Percentiles rank a stretch among this genome's conserved stretches.
phyloP scores from a whole-genome alignment of 2,113 vertebrate genomes.

The Raja brachyura region DNA sequence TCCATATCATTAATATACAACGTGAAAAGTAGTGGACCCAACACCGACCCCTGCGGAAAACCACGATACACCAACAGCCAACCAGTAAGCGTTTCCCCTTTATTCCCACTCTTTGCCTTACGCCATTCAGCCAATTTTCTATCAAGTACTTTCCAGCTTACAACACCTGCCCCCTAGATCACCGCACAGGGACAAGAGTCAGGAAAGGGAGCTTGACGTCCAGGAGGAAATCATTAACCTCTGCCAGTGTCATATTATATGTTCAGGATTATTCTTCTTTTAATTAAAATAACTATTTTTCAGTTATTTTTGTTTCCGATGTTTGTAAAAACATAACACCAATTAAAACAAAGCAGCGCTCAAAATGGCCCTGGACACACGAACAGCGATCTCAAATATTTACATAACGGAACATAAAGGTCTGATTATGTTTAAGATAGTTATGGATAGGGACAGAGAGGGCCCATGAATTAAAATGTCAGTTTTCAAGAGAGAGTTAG shows the following conservation, averaged over 20 bases:
- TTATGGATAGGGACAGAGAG: too few relatives aligned
- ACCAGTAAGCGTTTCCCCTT: too few relatives aligned
- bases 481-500: too few relatives aligned
- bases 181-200: neutral
- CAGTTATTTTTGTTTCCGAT: neutral
- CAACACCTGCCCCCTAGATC: neutral
- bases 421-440: too few relatives aligned
- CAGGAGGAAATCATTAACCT: neutral
- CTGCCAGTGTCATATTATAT: neutral
- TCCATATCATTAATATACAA: too few relatives aligned
- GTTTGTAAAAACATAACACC: neutral
- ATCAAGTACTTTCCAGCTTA: neutral
- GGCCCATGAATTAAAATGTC: too few relatives aligned
- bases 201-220: neutral
- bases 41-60: too few relatives aligned
- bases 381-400: neutral
- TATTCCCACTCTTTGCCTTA: neutral
- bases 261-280: neutral
- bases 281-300: neutral
- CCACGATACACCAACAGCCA: too few relatives aligned
- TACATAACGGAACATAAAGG: neutral
- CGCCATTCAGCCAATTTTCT: neutral
- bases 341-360: neutral
- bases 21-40: too few relatives aligned
- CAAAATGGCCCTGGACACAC: neutral